These are phyloP conservation scores for Luperina nickerlii DNA, from an alignment of 2,888 invertebrate genomes.

Conservation along the genomic window DNA sequence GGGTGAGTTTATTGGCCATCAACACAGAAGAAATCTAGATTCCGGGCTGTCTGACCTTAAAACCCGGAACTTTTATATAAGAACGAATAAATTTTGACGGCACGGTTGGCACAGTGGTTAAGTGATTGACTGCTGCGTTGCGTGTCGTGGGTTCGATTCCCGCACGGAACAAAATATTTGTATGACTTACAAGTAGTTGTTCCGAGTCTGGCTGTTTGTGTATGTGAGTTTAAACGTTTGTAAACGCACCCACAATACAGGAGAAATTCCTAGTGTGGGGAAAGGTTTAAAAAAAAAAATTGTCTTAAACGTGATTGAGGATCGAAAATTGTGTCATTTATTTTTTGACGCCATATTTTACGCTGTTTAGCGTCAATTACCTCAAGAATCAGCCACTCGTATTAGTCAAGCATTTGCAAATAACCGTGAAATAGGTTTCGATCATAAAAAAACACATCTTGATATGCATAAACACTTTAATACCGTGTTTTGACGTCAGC, in stretches of 20 bases:
- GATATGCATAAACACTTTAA: slow-evolving; percentile 27
- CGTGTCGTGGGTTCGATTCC: too few relatives aligned
- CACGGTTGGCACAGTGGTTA: too few relatives aligned
- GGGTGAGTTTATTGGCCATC: background rate
- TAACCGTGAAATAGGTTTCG: slow-evolving; percentile 18
- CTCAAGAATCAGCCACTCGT: slow-evolving; percentile 17
- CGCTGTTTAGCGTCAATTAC: background rate
- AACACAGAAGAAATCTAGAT: too few relatives aligned
- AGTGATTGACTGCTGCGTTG: too few relatives aligned
- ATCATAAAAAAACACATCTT: slow-evolving; percentile 2
- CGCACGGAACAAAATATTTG: too few relatives aligned
- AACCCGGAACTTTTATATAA: background rate
- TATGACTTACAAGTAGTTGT: too few relatives aligned
- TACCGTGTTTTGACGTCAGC: slow-evolving; percentile 13
- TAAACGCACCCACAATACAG: too few relatives aligned
- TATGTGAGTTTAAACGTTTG: too few relatives aligned
- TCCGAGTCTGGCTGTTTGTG: too few relatives aligned
- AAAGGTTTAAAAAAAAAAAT: too few relatives aligned
- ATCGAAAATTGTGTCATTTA: background rate
- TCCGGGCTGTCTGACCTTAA: background rate
- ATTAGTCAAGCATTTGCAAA: slow-evolving; percentile 38
- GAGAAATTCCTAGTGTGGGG: too few relatives aligned
- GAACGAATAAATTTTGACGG: background rate
- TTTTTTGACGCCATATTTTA: background rate
- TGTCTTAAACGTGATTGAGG: slow-evolving; percentile 1